Evolutionary conservation across 2,797 vertebrate genomes (phyloP), one percentile per base, ranked within the genome.

Genomic region (Eutrigla gurnardus): DNA sequence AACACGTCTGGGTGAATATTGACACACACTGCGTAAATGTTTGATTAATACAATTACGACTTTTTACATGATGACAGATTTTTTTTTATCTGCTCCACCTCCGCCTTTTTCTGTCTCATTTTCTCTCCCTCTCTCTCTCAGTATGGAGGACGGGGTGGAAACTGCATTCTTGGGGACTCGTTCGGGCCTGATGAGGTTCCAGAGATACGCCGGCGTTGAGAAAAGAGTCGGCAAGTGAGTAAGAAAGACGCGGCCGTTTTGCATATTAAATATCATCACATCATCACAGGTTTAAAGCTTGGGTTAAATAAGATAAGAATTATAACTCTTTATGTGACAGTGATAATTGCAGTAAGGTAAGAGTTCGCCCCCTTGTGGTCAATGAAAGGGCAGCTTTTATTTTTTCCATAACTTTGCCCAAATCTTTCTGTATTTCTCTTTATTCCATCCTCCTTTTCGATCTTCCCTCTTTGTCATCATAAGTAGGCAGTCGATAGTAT

Each of bases 151-250:
- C 0, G 96, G 94, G 3, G 74, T 97, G 11, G 97, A 99, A 88
- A 87, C 95, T 2, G 98, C 96, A 0, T 99, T 99, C 87, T 88
- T 99, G 89, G 98, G 98, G 35, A 99, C 98, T 3, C 95, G 96
- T 4, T 96, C 97, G 1, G 98, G 98, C 9, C 95, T 99, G 57
- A 93, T 96, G 88, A 95, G 98, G 74, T 94, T 91, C 70, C 90
- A 82, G 82, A 92, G 95, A 65, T 98, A 97, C 0, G 91, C 95
- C 42, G 96, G 97, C 33, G 90, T 94, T 0, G 97, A 99, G 89
- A 97, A 96, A 81, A 86, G 96, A 84, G 92, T 95, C 0, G 94
- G 92, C 82, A 97, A 90, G 98, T 98, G 81, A 95, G 96, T 94
- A 49, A 9, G 3, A 72, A 57, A 66, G 65, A 10, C 8, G 37